Evolutionary conservation across 2,888 invertebrate genomes (phyloP).

Genomic region (Caenorhabditis auriculariae): DNA sequence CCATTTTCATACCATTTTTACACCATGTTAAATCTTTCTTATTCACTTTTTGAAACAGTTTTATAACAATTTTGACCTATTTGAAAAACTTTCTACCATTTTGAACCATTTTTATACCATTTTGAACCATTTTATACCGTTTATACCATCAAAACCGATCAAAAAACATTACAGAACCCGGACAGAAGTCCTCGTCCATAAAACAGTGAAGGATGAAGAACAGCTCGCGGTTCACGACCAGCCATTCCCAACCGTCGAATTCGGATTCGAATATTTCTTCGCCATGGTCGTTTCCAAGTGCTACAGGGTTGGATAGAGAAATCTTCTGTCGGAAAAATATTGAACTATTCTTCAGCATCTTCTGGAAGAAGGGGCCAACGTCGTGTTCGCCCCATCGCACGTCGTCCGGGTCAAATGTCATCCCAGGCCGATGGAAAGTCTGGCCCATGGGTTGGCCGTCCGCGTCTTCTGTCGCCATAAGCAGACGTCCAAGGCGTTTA

Average conservation of each 20-base stretch:
- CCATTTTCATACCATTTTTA: too few species aligned
- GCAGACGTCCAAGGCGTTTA: slow-evolving; percentile 41
- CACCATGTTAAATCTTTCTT: too few species aligned
- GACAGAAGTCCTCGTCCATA: slow-evolving; percentile 44
- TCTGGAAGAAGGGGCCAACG: slow-evolving; percentile 56
- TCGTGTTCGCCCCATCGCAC: slow-evolving; percentile 52
- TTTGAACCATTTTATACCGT: too few species aligned
- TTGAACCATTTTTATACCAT: neutral
- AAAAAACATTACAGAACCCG: slow-evolving; percentile 22
- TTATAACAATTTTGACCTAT: neutral
- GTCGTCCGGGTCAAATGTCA: slow-evolving; percentile 47
- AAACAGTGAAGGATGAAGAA: slow-evolving; percentile 34
- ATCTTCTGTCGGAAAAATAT: neutral
- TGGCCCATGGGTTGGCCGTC: slow-evolving; percentile 52
- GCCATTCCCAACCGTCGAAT: slow-evolving; percentile 60
- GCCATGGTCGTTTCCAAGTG: slow-evolving; percentile 62
- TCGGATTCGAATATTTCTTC: slow-evolving; percentile 63
- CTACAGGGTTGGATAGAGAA: slow-evolving; percentile 44
- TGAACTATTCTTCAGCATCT: slow-evolving; percentile 49
- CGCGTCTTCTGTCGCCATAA: slow-evolving; percentile 46
- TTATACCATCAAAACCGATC: neutral
- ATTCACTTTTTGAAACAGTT: neutral
- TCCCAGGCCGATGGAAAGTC: slow-evolving; percentile 56
- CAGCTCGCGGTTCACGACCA: slow-evolving; percentile 31
- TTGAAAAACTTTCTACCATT: neutral